Base-by-base conservation (phyloP, 2,113 vertebrate species). In the Pleuronectes platessa region DNA sequence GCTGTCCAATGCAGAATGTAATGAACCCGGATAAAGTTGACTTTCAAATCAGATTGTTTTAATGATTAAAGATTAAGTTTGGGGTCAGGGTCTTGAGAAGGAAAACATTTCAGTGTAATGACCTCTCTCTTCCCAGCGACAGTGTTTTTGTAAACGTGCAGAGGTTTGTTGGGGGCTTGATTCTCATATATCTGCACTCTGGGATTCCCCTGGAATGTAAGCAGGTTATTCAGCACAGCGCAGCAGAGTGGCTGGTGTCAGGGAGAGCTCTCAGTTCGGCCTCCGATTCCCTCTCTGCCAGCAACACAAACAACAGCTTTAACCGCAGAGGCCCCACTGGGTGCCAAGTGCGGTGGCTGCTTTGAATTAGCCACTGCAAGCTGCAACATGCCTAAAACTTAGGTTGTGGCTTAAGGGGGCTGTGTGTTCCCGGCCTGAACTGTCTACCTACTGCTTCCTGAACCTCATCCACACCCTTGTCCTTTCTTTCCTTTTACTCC, bases 301-400 rank as follows among this genome's bases (percentile, higher is more conserved):
- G 89, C 80, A 88, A 83, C 78, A 85, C 21, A 70, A 92, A 91
- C 90, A 91, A 89, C 90, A 93, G 86, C 90, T 84, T 69, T 71
- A 85, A 93, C 92, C 93, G 88, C 92, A 93, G 87, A 90, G 92
- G 89, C 90, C 78, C 84, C 69, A 58, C 81, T 82, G 79, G 74
- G 90, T 93, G 92, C 93, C 92, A 93, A 93, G 86, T 90, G 78
- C 31, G 76, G 88, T 87, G 90, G 87, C 92, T 94, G 93, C 90
- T 93, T 93, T 91, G 91, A 93, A 94, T 94, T 93, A 94, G 91
- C 87, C 93, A 82, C 85, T 83, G 90, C 89, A 87, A 91, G 92
- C 87, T 83, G 86, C 79, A 91, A 94, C 93, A 93, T 91, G 93
- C 92, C 91, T 89, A 77, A 88, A 89, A 89, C 76, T 92, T 83